Conservation (phyloP, 2,797 vertebrate species). For the Sebastes minor region DNA sequence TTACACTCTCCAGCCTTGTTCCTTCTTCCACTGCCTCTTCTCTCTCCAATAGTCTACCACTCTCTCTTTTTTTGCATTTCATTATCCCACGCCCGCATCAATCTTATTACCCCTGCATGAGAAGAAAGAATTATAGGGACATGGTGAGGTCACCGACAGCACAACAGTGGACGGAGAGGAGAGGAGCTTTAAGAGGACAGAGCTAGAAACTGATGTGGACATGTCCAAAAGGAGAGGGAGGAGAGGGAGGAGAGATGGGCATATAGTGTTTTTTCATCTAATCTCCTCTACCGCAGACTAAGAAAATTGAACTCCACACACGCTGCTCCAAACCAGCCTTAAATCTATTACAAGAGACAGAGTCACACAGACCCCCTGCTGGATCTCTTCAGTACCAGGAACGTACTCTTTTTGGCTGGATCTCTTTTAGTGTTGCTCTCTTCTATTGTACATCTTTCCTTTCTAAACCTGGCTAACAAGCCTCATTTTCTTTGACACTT, state of each 20-base stretch:
- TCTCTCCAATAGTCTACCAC: not conserved
- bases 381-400: conserved; percentile 10
- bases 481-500: not conserved
- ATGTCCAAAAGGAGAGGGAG: not conserved
- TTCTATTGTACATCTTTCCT: not conserved
- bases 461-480: conserved; percentile 1
- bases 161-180: not conserved
- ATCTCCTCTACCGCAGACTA: not conserved
- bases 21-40: not conserved
- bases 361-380: conserved; percentile 29
- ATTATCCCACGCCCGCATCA: conserved; percentile 49
- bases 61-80: conserved; percentile 31
- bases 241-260: not conserved
- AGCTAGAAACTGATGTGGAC: conserved; percentile 3
- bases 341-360: conserved; percentile 37
- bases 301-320: conserved; percentile 15
- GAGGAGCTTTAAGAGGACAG: not conserved
- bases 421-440: not conserved
- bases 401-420: not conserved
- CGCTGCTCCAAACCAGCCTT: conserved; percentile 8
- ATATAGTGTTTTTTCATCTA: conserved; percentile 13
- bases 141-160: conserved; percentile 29
- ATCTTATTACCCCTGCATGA: conserved; percentile 28
- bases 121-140: conserved; percentile 42
- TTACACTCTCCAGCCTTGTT: not conserved